phyloP scores from a whole-genome alignment of 2,797 vertebrate species.

The Pseudotriccus pelzelni region DNA sequence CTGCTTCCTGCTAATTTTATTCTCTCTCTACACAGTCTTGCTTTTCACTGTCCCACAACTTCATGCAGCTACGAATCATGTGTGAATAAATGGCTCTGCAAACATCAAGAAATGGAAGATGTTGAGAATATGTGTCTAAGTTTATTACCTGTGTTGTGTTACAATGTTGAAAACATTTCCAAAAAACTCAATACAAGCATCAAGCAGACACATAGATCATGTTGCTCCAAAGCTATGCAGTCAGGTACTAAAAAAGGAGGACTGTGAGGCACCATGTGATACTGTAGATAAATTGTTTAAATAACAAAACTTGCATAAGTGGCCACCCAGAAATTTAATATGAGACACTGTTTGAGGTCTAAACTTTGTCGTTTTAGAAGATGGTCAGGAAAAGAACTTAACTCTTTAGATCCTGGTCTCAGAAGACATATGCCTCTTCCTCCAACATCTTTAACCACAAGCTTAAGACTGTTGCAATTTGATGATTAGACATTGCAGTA shows the following conservation, averaged over 20 bases:
- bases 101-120: too few relatives aligned
- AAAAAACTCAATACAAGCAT: not conserved
- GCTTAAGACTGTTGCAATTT: not conserved
- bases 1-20: too few relatives aligned
- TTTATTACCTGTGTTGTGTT: not conserved
- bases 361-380: not conserved
- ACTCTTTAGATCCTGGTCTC: not conserved
- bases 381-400: not conserved
- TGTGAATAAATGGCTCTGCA: too few relatives aligned
- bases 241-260: not conserved
- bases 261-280: not conserved
- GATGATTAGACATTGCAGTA: not conserved
- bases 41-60: too few relatives aligned
- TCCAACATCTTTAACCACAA: not conserved
- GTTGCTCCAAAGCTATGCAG: not conserved
- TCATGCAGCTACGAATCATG: too few relatives aligned
- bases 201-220: not conserved
- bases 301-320: not conserved
- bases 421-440: not conserved
- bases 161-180: not conserved
- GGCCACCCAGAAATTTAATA: not conserved
- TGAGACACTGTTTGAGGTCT: not conserved
- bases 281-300: not conserved
- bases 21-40: too few relatives aligned
- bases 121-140: not conserved